These are phyloP conservation scores for Mactromeris polynyma DNA, from an alignment of 2,888 invertebrate species.

Conservation along the genomic window DNA sequence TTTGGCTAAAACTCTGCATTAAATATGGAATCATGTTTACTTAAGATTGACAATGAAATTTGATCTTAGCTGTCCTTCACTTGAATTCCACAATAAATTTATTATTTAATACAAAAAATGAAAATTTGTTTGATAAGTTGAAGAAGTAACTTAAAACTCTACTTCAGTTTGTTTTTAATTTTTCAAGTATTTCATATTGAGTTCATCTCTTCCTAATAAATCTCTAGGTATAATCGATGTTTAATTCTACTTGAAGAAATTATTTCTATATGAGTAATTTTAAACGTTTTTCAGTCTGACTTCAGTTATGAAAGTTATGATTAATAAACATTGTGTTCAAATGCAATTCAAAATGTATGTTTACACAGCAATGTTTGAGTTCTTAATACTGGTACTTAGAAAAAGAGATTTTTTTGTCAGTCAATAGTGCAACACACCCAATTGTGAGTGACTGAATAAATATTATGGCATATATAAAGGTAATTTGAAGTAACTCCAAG, in stretches of 20 bases:
- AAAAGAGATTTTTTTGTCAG: background rate
- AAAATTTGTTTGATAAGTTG: no score
- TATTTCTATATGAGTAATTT: background rate
- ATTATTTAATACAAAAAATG: no score
- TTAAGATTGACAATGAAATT: no score
- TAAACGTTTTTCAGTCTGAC: background rate
- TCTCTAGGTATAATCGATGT: background rate
- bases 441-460: background rate
- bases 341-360: background rate
- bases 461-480: background rate
- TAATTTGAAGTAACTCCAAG: background rate
- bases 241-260: background rate
- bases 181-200: no score
- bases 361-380: background rate
- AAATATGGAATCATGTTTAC: no score
- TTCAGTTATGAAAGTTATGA: background rate
- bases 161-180: no score
- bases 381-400: background rate
- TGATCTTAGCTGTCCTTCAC: no score
- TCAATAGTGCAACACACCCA: background rate
- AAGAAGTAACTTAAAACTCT: no score
- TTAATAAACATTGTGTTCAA: slow-evolving; percentile 3
- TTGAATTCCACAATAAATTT: no score
- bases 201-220: no score
- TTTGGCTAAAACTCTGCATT: no score